These are phyloP conservation scores for Oxyruncus cristatus DNA, from an alignment of 2,113 vertebrate species.

Conservation along the genomic window DNA sequence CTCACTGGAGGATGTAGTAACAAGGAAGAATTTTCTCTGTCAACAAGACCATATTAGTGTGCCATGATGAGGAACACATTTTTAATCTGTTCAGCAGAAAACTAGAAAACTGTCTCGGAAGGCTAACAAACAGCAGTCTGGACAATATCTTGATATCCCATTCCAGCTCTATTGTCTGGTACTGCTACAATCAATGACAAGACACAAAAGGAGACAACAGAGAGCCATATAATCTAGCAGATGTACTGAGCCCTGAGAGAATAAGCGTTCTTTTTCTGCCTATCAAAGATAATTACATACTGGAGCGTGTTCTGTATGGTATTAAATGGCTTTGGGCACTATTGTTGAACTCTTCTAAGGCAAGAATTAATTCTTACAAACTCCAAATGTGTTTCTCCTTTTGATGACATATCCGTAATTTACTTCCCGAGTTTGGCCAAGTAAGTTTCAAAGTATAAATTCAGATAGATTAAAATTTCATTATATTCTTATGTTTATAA, in stretches of 20 bases:
- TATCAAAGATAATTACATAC: slow-evolving; percentile 47
- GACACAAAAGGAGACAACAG: not conserved
- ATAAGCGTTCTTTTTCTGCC: not conserved
- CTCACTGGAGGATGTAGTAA: not conserved
- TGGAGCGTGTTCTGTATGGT: not conserved
- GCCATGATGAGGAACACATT: not conserved
- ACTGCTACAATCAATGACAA: not conserved
- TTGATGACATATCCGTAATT: not conserved
- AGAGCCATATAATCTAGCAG: slow-evolving; percentile 7
- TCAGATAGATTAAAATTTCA: not conserved
- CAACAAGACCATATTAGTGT: not conserved
- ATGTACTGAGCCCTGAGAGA: not conserved
- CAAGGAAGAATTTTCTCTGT: not conserved
- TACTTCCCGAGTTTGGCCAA: not conserved
- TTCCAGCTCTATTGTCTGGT: slow-evolving; percentile 32
- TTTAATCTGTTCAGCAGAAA: slow-evolving; percentile 17
- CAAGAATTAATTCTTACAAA: not conserved
- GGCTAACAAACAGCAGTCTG: not conserved
- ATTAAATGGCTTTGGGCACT: not conserved
- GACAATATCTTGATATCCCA: not conserved
- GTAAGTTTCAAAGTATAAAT: not conserved
- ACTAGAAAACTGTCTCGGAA: not conserved
- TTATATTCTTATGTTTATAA: not conserved
- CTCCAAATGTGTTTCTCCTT: not conserved
- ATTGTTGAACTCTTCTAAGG: not conserved